A percentile compares a stretch with the other conserved stretches of the same genome.
phyloP scores from a whole-genome alignment of 2,113 vertebrate species.

The Perca schrenkii region DNA sequence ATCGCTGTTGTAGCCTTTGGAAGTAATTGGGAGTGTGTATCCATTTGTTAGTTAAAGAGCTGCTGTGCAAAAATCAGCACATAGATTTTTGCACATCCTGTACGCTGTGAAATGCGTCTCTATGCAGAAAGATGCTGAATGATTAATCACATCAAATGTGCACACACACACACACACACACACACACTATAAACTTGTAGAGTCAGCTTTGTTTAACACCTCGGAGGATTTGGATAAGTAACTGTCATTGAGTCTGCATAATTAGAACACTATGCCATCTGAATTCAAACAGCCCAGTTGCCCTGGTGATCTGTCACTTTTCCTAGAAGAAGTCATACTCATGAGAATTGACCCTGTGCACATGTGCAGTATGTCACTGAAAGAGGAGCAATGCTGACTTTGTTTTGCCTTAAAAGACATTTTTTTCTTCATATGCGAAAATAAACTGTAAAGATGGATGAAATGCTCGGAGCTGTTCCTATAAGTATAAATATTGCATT shows the following conservation, averaged over 20 bases:
- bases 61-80: background rate
- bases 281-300: conserved; percentile 48
- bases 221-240: conserved; percentile 51
- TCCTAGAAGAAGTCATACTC: conserved; percentile 5
- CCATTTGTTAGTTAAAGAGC: conserved; percentile 25
- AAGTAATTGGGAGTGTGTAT: background rate
- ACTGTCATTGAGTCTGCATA: conserved; percentile 61
- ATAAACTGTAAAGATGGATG: background rate
- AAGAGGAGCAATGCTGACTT: background rate
- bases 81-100: conserved; percentile 17
- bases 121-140: conserved; percentile 22
- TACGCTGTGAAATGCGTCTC: background rate
- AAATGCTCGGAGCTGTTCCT: background rate
- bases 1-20: background rate
- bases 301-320: conserved; percentile 32
- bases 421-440: background rate
- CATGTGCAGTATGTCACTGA: background rate
- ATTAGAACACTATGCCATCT: conserved; percentile 48
- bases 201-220: conserved; percentile 57
- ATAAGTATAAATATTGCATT: background rate
- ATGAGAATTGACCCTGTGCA: background rate
- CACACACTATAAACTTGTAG: conserved; percentile 29
- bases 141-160: background rate
- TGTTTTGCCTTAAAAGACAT: conserved; percentile 4
- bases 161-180: conserved; percentile 7